Evolutionary conservation across 1,140 invertebrate species (phyloP).

Genomic region (Akabosia matsudoensis): DNA sequence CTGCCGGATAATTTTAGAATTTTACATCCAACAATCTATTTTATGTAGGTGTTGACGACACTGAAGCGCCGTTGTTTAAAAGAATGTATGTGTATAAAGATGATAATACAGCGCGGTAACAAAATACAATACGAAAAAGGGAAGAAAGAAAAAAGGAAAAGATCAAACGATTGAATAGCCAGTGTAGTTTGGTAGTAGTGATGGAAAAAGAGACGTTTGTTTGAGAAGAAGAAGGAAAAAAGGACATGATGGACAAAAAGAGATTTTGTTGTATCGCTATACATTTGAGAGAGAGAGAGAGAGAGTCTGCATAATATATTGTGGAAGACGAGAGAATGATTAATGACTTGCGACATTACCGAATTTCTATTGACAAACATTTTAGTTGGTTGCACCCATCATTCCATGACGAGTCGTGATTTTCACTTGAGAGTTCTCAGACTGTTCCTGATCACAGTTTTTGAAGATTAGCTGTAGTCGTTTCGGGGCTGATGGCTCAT

Average conservation of each 20-base stretch:
- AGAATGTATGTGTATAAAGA: neutral
- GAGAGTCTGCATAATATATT: neutral
- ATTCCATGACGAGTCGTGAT: conserved; percentile 39
- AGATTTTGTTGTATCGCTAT: conserved; percentile 5
- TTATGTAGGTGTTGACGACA: neutral
- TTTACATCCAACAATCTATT: no score
- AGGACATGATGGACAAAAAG: neutral
- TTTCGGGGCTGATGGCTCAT: neutral
- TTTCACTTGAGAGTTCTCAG: neutral
- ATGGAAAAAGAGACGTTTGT: neutral
- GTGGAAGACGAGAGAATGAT: conserved; percentile 41
- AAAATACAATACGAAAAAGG: neutral
- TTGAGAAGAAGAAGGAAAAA: neutral
- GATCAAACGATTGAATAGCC: neutral
- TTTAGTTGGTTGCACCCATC: conserved; percentile 47
- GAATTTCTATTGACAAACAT: conserved; percentile 49
- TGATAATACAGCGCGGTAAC: neutral
- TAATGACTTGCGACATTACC: conserved; percentile 48
- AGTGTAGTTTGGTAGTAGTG: neutral
- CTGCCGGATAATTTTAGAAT: no score
- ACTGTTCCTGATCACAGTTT: neutral
- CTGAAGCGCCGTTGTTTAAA: neutral
- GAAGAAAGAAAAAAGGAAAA: conserved; percentile 1
- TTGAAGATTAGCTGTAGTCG: neutral
- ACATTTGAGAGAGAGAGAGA: conserved; percentile 20